Percentiles rank a stretch among this genome's conserved stretches.
Conservation (phyloP, 2,113 vertebrate species). For the Suncus etruscus region DNA sequence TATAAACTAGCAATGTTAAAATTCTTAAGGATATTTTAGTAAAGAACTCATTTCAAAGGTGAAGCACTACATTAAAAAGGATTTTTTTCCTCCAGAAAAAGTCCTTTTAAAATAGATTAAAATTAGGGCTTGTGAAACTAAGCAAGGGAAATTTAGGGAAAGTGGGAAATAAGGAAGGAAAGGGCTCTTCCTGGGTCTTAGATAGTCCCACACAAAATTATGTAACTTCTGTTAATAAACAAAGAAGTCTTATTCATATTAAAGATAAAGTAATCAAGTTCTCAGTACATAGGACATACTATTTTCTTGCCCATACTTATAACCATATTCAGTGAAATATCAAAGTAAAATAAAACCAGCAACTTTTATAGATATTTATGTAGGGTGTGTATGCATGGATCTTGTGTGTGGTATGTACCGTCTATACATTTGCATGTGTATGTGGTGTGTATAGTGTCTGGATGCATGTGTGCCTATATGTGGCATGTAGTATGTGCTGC, state of each 20-base stretch:
- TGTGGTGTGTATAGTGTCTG: too few species aligned
- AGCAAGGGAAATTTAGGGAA: constrained; percentile 57
- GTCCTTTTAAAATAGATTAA: constrained; percentile 69
- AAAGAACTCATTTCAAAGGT: constrained; percentile 72
- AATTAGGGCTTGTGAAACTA: background rate
- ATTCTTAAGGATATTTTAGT: constrained; percentile 63
- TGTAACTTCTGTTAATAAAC: constrained; percentile 25
- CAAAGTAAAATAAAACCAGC: constrained; percentile 42
- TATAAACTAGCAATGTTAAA: constrained; percentile 60
- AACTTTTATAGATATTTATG: constrained; percentile 8
- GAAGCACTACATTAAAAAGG: constrained; percentile 71
- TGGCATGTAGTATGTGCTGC: too few species aligned
- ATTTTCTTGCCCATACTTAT: background rate
- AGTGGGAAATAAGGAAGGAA: constrained; percentile 17
- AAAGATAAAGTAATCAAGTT: constrained; percentile 31
- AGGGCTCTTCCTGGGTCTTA: background rate
- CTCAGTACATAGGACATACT: background rate
- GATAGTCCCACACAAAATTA: constrained; percentile 4
- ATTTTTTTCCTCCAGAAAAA: constrained; percentile 47
- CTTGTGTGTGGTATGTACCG: too few species aligned
- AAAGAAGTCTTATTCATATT: constrained; percentile 33
- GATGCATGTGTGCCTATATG: too few species aligned
- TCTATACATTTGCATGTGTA: too few species aligned
- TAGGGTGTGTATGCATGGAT: background rate
- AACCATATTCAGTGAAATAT: constrained; percentile 72